phyloP scores from a whole-genome alignment of 2,113 vertebrate genomes.

The Leptobrachium ailaonicum region DNA sequence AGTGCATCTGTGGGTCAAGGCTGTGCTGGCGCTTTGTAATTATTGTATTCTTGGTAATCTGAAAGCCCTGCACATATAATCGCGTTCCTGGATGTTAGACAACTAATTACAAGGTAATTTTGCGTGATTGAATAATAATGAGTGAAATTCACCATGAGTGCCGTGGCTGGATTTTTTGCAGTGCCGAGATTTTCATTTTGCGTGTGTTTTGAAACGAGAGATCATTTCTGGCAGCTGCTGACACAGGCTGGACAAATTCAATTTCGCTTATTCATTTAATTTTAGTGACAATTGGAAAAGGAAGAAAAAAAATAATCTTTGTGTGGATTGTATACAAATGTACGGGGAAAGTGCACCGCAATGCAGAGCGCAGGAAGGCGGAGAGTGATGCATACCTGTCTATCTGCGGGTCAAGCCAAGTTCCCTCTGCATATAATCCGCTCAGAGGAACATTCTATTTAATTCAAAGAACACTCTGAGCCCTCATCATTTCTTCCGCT shows the following conservation, averaged over 20 bases:
- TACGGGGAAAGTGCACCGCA: constrained; percentile 2
- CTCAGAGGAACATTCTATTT: neutral
- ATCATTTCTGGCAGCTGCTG: constrained; percentile 19
- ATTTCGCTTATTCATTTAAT: constrained; percentile 23
- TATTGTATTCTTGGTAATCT: constrained; percentile 19
- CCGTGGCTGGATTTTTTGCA: constrained; percentile 9
- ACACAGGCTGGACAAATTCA: constrained; percentile 15
- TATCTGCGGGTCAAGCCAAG: neutral
- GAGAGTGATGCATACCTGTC: constrained; percentile 4
- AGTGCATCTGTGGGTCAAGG: constrained; percentile 22
- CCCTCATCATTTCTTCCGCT: neutral
- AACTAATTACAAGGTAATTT: constrained; percentile 46
- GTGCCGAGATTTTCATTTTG: constrained; percentile 31
- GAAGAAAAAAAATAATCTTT: neutral
- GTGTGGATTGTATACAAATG: constrained; percentile 1
- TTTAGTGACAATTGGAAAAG: constrained; percentile 21
- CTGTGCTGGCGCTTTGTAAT: constrained; percentile 3
- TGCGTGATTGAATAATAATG: constrained; percentile 48
- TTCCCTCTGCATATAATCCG: neutral
- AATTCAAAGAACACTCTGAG: neutral
- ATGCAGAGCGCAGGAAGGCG: neutral
- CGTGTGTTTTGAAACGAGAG: constrained; percentile 37
- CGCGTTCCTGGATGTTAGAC: constrained; percentile 46
- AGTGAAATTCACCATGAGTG: constrained; percentile 43
- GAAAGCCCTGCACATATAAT: constrained; percentile 32